phyloP scores from a whole-genome alignment of 2,888 invertebrate genomes.

The Meghimatium bilineatum region DNA sequence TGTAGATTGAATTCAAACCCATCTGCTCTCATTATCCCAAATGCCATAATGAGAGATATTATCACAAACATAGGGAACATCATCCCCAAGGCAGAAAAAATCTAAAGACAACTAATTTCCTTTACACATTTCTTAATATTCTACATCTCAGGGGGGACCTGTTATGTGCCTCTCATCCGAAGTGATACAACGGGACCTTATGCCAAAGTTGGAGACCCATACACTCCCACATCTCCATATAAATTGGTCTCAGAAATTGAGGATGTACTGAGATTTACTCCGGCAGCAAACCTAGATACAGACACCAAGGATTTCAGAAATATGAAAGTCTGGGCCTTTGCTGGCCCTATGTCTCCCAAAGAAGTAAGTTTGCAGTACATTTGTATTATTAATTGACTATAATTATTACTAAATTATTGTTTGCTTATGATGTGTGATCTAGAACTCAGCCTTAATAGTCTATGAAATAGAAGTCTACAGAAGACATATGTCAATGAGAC shows the following conservation, averaged over 20 bases:
- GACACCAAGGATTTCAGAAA: slow-evolving; percentile 40
- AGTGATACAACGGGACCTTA: slow-evolving; percentile 45
- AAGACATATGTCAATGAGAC: no score
- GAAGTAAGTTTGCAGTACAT: slow-evolving; percentile 60
- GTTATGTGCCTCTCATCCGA: slow-evolving; percentile 42
- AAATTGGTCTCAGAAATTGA: slow-evolving; percentile 42
- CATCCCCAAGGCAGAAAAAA: no score
- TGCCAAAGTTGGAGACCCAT: slow-evolving; percentile 41
- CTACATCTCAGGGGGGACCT: slow-evolving; percentile 29
- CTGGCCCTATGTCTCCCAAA: slow-evolving; percentile 91
- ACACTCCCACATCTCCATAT: slow-evolving; percentile 37
- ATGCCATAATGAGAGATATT: no score
- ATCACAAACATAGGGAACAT: no score
- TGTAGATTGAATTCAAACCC: no score
- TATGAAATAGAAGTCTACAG: no score
- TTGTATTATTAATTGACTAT: background rate
- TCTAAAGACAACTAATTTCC: no score
- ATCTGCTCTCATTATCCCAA: no score
- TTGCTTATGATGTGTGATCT: no score
- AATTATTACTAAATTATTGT: no score
- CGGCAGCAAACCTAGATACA: background rate
- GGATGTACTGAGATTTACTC: slow-evolving; percentile 12
- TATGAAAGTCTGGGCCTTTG: slow-evolving; percentile 82
- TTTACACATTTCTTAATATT: background rate
- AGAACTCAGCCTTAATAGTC: no score